Conservation (phyloP, 2,797 vertebrate genomes). For the Saxicola maurus region DNA sequence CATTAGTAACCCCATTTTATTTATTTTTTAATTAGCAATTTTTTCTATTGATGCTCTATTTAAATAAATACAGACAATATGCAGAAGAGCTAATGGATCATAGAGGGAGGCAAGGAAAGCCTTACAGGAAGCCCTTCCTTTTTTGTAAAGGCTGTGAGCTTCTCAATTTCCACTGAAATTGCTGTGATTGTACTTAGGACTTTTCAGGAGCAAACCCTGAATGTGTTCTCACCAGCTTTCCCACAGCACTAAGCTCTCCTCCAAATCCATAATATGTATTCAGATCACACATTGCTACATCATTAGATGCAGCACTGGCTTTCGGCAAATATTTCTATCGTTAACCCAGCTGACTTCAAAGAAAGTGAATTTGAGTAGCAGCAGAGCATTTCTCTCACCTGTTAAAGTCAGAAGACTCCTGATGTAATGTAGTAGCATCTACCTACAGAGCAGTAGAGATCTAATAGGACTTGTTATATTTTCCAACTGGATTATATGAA, state of each 20-base stretch:
- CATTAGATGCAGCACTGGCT: neutral
- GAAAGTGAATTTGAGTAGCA: too few species aligned
- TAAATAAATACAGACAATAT: neutral
- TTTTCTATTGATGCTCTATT: neutral
- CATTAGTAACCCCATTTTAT: neutral
- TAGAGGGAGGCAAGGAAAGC: neutral
- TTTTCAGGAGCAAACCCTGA: neutral
- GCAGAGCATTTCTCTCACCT: too few species aligned
- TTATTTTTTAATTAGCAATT: neutral
- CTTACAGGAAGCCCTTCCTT: neutral
- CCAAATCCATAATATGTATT: neutral
- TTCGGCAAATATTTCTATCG: neutral
- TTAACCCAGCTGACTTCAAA: neutral
- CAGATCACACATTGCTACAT: neutral
- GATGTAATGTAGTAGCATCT: neutral
- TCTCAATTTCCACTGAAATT: neutral
- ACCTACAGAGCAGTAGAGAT: neutral
- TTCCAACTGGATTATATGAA: neutral
- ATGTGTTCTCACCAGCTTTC: neutral
- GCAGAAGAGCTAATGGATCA: neutral
- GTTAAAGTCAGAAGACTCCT: neutral
- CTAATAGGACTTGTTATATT: neutral
- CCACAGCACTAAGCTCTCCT: neutral
- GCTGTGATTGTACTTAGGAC: neutral
- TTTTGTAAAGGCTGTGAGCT: neutral